Evolutionary conservation across 2,888 invertebrate species (phyloP).

Genomic region (Acleris literana): DNA sequence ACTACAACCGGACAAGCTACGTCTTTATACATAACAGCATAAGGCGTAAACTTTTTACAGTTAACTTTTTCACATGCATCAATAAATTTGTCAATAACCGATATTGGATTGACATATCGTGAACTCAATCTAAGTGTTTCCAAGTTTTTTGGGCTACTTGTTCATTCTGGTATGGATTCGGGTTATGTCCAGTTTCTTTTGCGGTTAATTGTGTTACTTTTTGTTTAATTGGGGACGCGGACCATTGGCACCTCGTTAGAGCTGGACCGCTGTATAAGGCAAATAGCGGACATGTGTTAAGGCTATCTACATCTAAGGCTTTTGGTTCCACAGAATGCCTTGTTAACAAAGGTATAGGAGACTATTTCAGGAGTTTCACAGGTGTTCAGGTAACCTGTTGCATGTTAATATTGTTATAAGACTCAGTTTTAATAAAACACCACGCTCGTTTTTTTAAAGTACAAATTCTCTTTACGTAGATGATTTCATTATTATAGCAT

Average conservation of each 20-base stretch:
- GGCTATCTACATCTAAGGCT: constrained; percentile 18
- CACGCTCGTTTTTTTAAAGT: too few species aligned
- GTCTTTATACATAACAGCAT: constrained; percentile 45
- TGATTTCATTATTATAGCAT: too few species aligned
- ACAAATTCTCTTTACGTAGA: too few species aligned
- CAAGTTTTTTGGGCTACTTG: constrained; percentile 51
- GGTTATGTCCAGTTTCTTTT: constrained; percentile 31
- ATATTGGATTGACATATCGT: constrained; percentile 62
- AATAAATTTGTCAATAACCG: constrained; percentile 45
- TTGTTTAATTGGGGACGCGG: constrained; percentile 32
- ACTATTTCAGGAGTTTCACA: not conserved
- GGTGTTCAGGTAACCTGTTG: not conserved
- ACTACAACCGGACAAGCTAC: constrained; percentile 28
- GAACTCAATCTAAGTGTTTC: constrained; percentile 56
- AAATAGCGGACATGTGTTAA: constrained; percentile 27
- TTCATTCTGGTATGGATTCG: constrained; percentile 46
- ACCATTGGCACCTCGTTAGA: constrained; percentile 32
- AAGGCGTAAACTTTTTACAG: constrained; percentile 45
- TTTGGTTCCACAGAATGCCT: not conserved
- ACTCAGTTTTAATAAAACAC: too few species aligned
- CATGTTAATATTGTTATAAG: too few species aligned
- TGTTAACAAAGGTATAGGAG: not conserved
- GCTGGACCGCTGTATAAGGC: constrained; percentile 21
- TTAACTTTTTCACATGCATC: constrained; percentile 23
- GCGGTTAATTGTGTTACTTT: constrained; percentile 40